phyloP scores from a whole-genome alignment of 2,113 vertebrate species.

The Phylloscopus whistleri region DNA sequence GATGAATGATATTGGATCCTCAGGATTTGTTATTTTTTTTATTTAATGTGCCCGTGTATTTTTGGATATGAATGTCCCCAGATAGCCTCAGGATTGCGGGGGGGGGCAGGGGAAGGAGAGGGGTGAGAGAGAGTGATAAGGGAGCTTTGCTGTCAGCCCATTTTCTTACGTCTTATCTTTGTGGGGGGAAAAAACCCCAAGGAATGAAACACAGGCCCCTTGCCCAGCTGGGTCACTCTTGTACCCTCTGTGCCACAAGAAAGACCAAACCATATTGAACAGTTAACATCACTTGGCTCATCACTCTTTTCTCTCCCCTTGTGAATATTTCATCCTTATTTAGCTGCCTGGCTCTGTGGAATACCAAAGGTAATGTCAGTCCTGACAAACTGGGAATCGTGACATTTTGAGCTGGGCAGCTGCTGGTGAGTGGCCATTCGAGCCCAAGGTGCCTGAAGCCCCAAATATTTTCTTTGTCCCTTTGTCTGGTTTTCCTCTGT shows the following conservation, averaged over 20 bases:
- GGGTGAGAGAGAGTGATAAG: background rate
- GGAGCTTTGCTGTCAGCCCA: background rate
- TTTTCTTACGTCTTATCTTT: background rate
- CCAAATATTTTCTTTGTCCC: background rate
- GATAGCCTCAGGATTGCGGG: conserved; percentile 2
- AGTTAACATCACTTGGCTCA: background rate
- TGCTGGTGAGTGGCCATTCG: background rate
- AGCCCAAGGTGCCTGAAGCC: background rate
- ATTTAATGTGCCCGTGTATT: background rate
- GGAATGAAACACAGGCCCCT: background rate
- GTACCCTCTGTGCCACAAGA: background rate
- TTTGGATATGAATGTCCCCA: conserved; percentile 39
- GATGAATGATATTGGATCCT: conserved; percentile 53
- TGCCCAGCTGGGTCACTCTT: background rate
- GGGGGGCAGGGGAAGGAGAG: background rate
- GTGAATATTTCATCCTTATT: conserved; percentile 39
- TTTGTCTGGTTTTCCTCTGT: background rate
- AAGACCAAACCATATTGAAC: background rate
- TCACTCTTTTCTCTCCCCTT: background rate
- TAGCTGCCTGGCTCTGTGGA: background rate
- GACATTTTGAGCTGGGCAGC: background rate
- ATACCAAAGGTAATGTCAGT: background rate
- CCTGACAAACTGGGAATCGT: background rate
- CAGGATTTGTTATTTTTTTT: background rate
- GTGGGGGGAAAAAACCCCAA: background rate